These are phyloP conservation scores for Takifugu flavidus DNA, from an alignment of 2,113 vertebrate species.

Conservation along the genomic window DNA sequence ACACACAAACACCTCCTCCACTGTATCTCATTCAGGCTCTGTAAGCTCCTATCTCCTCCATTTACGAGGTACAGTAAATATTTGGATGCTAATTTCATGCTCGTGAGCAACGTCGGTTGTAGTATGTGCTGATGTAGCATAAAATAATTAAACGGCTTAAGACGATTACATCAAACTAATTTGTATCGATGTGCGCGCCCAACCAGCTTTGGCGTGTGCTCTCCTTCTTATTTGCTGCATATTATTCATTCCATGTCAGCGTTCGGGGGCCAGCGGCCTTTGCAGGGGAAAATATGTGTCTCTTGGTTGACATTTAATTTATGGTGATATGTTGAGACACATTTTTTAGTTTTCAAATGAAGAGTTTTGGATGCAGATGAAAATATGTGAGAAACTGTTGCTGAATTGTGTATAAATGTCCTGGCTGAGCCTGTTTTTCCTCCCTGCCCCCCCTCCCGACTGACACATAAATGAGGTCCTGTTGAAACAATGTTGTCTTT, in stretches of 20 bases:
- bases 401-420: slow-evolving; percentile 38
- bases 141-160: slow-evolving; percentile 62
- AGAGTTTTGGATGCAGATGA: background rate
- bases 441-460: slow-evolving; percentile 16
- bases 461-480: slow-evolving; percentile 48
- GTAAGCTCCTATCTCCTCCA: background rate
- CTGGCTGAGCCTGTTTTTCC: slow-evolving; percentile 14
- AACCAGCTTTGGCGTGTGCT: slow-evolving; percentile 26
- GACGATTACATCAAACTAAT: slow-evolving; percentile 62
- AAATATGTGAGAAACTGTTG: slow-evolving; percentile 24
- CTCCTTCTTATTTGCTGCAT: slow-evolving; percentile 27
- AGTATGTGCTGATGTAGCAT: slow-evolving; percentile 61
- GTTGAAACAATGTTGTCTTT: slow-evolving; percentile 51
- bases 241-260: slow-evolving; percentile 19
- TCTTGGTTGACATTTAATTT: slow-evolving; percentile 17
- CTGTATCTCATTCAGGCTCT: too few relatives aligned
- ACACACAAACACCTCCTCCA: slow-evolving; percentile 1
- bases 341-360: background rate
- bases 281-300: slow-evolving; percentile 57
- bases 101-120: slow-evolving; percentile 37
- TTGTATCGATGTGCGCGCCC: slow-evolving; percentile 58
- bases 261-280: slow-evolving; percentile 16
- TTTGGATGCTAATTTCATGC: slow-evolving; percentile 59
- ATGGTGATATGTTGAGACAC: background rate
- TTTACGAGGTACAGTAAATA: slow-evolving; percentile 49